Base-by-base conservation (phyloP, 2,888 invertebrate species). In the Lasioglossum vierecki region DNA sequence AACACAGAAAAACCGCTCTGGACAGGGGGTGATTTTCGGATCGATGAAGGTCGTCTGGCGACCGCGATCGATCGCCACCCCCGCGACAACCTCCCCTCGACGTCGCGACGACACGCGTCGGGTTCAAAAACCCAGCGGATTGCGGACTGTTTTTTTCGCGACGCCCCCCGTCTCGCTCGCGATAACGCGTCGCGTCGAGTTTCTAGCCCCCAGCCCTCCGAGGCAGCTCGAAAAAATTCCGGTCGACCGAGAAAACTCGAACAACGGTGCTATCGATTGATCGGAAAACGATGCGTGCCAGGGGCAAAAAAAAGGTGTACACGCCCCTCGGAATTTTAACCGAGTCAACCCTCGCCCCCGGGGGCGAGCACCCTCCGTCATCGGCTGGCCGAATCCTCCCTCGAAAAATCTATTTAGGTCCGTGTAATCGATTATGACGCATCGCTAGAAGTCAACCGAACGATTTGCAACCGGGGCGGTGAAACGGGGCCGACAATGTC, bases 351-450 rank as follows among this genome's bases (percentile, higher is more conserved):
- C 80, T 68, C 70, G 71, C 71, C 63, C 35, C 80, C 57, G 39
- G 39, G 39, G 11, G 8, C 22, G n/a, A 11, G 39, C 22, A n/a
- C 39, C 39, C 68, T 30, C 74, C 60, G 72, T 44, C 83, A 82
- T 79, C 68, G 57, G 74, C 85, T 57, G 70, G 73, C 70, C 66
- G 83, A 87, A 85, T 80, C 68, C 60, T 63, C 87, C 84, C 84
- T 85, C 83, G 86, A 90, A 90, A 68, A 90, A 90, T 88, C 90
- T 88, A 90, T 88, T 90, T 90, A 90, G 86, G 85, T 85, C 79
- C 78, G n/a, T 74, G 83, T 86, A 90, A 88, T 90, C 90, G 90
- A 90, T 90, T 90, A 90, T 88, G 90, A 88, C 88, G 90, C 88
- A 90, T 66, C 86, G 82, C 83, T 87, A 84, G 87, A 83, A 88